phyloP scores from a whole-genome alignment of 2,797 vertebrate species.

The Lepus townsendii region DNA sequence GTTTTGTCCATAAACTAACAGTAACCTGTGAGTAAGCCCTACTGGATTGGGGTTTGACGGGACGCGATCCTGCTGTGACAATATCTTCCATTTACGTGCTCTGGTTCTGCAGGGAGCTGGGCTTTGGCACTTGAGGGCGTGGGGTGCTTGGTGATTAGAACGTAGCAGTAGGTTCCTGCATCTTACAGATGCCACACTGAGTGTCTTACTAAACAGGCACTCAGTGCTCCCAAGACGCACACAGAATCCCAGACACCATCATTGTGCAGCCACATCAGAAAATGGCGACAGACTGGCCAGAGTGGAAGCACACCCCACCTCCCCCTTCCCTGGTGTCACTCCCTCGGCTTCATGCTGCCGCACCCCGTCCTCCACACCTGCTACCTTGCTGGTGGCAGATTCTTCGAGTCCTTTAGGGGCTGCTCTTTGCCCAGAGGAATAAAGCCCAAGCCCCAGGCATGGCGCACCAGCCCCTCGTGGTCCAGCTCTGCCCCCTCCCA shows the following conservation, averaged over 20 bases:
- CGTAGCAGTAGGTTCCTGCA: not conserved
- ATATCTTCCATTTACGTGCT: slow-evolving; percentile 38
- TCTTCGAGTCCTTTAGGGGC: not conserved
- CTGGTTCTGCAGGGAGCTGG: not conserved
- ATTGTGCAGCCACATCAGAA: slow-evolving; percentile 41
- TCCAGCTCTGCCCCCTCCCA: not conserved
- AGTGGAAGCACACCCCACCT: not conserved
- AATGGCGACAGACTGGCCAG: not conserved
- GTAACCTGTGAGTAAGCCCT: not conserved
- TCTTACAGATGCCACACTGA: not conserved
- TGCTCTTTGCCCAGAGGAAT: not conserved
- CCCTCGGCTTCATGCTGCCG: not conserved
- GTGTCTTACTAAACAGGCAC: slow-evolving; percentile 14
- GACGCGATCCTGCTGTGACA: slow-evolving; percentile 33
- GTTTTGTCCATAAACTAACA: slow-evolving; percentile 58
- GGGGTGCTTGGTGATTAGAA: not conserved
- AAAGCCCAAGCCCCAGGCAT: not conserved
- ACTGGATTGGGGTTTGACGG: slow-evolving; percentile 30
- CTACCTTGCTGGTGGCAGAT: not conserved
- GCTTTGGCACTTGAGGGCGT: not conserved
- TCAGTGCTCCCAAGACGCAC: not conserved
- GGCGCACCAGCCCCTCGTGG: accelerated
- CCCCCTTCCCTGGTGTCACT: not conserved
- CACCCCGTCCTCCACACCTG: not conserved
- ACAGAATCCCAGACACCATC: not conserved